These are phyloP conservation scores for Sphaerophoria taeniata DNA, from an alignment of 2,888 invertebrate genomes.

Conservation along the genomic window DNA sequence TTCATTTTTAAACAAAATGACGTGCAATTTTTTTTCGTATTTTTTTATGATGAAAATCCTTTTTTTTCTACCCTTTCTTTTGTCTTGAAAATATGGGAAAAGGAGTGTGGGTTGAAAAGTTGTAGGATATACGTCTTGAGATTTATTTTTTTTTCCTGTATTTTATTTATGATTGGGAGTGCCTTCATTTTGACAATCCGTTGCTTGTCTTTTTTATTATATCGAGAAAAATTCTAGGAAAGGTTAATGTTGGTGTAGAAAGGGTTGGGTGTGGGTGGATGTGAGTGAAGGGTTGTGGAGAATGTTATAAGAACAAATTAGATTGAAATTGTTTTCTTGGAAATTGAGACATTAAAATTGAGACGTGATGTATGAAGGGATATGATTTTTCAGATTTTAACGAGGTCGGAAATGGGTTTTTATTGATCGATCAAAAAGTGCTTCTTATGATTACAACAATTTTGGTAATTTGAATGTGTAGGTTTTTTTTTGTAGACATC, in stretches of 20 bases:
- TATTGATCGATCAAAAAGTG: conserved; percentile 9
- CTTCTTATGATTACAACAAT: background rate
- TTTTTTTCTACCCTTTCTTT: conserved; percentile 33
- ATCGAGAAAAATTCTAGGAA: background rate
- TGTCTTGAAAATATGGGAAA: conserved; percentile 9
- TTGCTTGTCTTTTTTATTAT: conserved; percentile 22
- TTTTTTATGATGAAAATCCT: conserved; percentile 58
- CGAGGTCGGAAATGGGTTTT: conserved; percentile 30
- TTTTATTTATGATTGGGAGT: conserved; percentile 53
- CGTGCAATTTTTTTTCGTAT: conserved; percentile 54
- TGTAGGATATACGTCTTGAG: conserved; percentile 23
- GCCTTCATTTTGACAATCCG: conserved; percentile 50
- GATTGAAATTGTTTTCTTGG: conserved; percentile 37
- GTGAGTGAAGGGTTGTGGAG: no score
- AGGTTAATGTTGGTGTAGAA: background rate
- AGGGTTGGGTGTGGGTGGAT: background rate
- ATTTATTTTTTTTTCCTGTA: conserved; percentile 5
- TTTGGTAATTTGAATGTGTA: background rate
- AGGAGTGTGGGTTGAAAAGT: background rate
- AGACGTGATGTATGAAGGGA: background rate
- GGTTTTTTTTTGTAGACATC: background rate
- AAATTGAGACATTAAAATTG: conserved; percentile 21
- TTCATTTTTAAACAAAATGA: conserved; percentile 63
- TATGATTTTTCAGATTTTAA: conserved; percentile 25
- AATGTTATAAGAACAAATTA: conserved; percentile 11